These are phyloP conservation scores for Cataglyphis altisquamis DNA, from an alignment of 2,888 invertebrate genomes.

Conservation along the genomic window DNA sequence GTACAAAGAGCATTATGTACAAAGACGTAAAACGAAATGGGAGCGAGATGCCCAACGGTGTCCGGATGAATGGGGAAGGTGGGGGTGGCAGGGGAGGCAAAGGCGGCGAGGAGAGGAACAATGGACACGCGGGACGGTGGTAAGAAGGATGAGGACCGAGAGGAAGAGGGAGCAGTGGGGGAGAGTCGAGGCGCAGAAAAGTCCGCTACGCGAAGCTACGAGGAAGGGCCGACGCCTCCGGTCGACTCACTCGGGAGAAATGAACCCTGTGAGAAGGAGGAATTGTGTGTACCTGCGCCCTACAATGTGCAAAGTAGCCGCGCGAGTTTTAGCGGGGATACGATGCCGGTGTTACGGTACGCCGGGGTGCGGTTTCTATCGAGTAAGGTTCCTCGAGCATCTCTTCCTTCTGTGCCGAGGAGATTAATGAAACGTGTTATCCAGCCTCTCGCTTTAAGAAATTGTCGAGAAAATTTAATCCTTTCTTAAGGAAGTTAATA, in stretches of 20 bases:
- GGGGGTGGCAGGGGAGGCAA: conserved; percentile 58
- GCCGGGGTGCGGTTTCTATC: conserved; percentile 32
- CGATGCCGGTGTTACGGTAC: conserved; percentile 32
- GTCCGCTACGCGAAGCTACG: conserved; percentile 36
- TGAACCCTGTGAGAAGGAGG: conserved; percentile 51
- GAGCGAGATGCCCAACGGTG: conserved; percentile 82
- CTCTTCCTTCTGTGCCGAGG: background rate
- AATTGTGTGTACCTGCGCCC: conserved; percentile 49
- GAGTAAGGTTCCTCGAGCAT: conserved; percentile 3
- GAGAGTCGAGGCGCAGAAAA: conserved; percentile 41
- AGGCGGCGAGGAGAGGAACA: conserved; percentile 54
- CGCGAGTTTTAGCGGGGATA: conserved; percentile 42
- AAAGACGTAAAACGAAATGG: conserved; percentile 83
- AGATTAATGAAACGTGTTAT: background rate
- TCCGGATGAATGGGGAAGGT: conserved; percentile 67
- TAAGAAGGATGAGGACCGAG: conserved; percentile 56
- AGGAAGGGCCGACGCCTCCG: conserved; percentile 60
- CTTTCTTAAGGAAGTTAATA: background rate
- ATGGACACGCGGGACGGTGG: conserved; percentile 60
- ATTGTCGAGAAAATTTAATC: background rate
- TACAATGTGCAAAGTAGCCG: conserved; percentile 61
- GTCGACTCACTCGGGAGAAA: conserved; percentile 52
- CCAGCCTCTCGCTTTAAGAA: background rate
- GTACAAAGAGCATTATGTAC: conserved; percentile 83
- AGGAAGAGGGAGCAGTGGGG: conserved; percentile 48